Evolutionary conservation across 2,888 invertebrate genomes (phyloP).

Genomic region (Noctua janthe): DNA sequence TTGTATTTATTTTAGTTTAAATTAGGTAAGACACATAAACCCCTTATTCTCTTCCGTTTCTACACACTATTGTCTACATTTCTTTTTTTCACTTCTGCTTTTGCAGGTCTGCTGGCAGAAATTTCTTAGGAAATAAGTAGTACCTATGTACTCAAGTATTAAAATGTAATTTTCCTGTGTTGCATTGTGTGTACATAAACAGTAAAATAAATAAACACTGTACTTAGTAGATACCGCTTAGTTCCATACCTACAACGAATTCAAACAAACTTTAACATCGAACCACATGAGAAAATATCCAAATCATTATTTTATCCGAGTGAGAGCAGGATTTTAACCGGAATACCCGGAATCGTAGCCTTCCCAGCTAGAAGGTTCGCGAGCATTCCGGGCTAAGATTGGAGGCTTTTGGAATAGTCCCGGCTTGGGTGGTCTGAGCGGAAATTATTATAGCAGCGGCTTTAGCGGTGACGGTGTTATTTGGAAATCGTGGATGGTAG

Average conservation of each 20-base stretch:
- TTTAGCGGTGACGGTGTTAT: conserved; percentile 3
- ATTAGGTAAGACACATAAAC: no score
- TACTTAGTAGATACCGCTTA: not conserved
- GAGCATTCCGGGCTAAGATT: conserved; percentile 46
- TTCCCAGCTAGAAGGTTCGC: conserved; percentile 10
- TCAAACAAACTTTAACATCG: not conserved
- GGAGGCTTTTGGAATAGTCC: conserved; percentile 36
- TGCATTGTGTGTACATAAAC: no score
- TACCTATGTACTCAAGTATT: no score
- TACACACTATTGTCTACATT: no score
- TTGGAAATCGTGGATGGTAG: not conserved
- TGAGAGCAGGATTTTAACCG: conserved; percentile 27
- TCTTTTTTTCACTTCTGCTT: no score
- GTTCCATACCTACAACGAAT: fast-evolving
- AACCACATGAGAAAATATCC: not conserved
- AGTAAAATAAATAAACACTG: not conserved
- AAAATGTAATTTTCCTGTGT: no score
- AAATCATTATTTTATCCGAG: conserved; percentile 29
- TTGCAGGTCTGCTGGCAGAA: no score
- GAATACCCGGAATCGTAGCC: conserved; percentile 27
- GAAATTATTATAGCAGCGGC: conserved; percentile 29
- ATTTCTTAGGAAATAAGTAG: no score
- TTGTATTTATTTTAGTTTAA: no score
- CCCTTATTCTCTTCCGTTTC: no score
- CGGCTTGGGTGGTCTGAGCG: conserved; percentile 16